Evolutionary conservation across 2,888 invertebrate genomes (phyloP).

Genomic region (Noctua fimbriata): DNA sequence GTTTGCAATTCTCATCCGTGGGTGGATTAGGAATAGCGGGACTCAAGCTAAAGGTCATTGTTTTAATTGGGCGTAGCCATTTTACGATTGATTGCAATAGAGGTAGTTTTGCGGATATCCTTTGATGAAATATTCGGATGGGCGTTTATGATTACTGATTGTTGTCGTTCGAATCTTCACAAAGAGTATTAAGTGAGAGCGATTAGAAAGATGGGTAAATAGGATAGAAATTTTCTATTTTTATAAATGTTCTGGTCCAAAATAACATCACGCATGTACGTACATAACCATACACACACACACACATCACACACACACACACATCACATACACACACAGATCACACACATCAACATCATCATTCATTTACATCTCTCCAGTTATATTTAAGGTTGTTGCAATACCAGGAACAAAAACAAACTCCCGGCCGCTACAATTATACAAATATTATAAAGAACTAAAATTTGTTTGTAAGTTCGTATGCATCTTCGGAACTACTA

Average conservation of each 20-base stretch:
- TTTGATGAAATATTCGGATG: conserved; percentile 3
- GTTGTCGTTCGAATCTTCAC: not conserved
- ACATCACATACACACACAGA: too few species aligned
- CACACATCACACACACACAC: too few species aligned
- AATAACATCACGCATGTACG: not conserved
- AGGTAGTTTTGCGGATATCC: conserved; percentile 10
- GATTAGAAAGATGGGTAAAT: not conserved
- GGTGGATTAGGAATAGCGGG: conserved; percentile 39
- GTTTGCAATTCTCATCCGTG: conserved; percentile 36
- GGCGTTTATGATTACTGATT: not conserved
- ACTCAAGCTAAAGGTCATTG: conserved; percentile 41
- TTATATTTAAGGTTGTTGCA: not conserved
- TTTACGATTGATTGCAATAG: conserved; percentile 26
- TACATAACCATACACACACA: too few species aligned
- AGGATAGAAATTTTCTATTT: not conserved
- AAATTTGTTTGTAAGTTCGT: too few species aligned
- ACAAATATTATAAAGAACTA: too few species aligned
- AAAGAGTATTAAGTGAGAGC: not conserved
- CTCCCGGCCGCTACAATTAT: not conserved
- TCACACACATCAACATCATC: too few species aligned
- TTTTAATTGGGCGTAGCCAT: conserved; percentile 37
- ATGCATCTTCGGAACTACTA: too few species aligned
- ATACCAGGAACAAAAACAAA: not conserved
- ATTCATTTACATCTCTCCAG: rapidly evolving
- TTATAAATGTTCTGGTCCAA: rapidly evolving